Base-by-base conservation (phyloP, 2,113 vertebrate genomes). In the Lonchura striata region DNA sequence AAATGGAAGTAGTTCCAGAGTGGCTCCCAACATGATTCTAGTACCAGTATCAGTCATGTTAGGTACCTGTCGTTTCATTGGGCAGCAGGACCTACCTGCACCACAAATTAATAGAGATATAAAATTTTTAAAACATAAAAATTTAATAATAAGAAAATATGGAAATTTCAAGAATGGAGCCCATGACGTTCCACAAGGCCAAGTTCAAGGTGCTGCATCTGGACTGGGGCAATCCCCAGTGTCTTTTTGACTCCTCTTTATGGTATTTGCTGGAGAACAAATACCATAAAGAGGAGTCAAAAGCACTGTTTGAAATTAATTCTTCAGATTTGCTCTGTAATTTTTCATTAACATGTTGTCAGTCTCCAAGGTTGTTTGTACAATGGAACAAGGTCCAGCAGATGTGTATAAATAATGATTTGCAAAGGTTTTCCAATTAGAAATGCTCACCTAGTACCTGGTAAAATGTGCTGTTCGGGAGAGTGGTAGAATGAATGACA, bases 211-310 rank as follows among this genome's bases (percentile, higher is more conserved):
- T 47, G 13, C 21, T 64, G 24, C 24, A 33, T 47, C 5, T 27
- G 30, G 30, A 11, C 0, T 69, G 63, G 17, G 54, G 10, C 2
- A 31, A 54, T 10, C 24, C 8, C 25, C 30, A 19, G 9, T 33
- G 24, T 24, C 46, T n/a, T n/a, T n/a, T n/a, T n/a, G n/a, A n/a
- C n/a, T n/a, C n/a, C n/a, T n/a, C n/a, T n/a, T n/a, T n/a, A n/a
- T n/a, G n/a, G n/a, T n/a, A n/a, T n/a, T n/a, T n/a, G 7, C 21
- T 82, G 22, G 11, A 22, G 28, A 15, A 30, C 22, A 18, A 90
- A 64, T 49, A 50, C 31, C 65, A 81, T 24, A 69, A 71, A 92
- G 6, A 39, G 4, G 6, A 88, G 25, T 28, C 44, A 71, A 61
- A 86, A 65, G 87, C 11, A 72, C 21, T 76, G 25, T 57, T 68